These are phyloP conservation scores for Muntiacus muntjak DNA, from an alignment of 2,113 vertebrate genomes.

Conservation along the genomic window DNA sequence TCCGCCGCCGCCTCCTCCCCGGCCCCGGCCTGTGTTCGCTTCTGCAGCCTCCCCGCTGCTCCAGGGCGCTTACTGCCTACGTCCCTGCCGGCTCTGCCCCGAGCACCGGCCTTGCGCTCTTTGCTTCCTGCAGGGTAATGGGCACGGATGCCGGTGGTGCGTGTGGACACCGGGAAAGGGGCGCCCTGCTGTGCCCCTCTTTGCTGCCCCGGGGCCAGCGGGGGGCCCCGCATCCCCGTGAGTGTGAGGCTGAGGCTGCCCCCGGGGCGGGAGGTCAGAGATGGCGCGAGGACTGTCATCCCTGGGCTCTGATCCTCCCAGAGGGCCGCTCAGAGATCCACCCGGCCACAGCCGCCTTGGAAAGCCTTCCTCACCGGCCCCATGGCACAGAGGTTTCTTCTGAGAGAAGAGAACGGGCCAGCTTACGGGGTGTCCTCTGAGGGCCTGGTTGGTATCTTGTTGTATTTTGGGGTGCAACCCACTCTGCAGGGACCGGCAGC, in stretches of 20 bases:
- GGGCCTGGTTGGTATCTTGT: background rate
- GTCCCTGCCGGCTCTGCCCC: no score
- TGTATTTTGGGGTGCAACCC: background rate
- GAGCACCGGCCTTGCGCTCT: background rate
- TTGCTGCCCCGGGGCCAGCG: background rate
- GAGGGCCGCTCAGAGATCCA: background rate
- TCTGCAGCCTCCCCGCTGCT: no score
- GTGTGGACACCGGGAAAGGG: background rate
- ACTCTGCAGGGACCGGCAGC: background rate
- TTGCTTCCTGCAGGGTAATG: accelerated
- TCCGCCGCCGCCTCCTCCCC: background rate
- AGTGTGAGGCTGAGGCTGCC: background rate
- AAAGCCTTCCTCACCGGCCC: background rate
- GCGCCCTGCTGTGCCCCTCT: accelerated
- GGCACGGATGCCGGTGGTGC: background rate
- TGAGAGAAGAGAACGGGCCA: background rate
- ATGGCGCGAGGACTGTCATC: no score
- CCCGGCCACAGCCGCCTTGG: background rate
- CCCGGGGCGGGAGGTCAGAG: background rate
- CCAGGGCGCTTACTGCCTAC: background rate
- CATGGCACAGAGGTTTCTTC: background rate
- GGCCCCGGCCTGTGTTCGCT: accelerated
- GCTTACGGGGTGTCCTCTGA: background rate
- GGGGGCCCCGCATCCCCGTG: conserved; percentile 7
- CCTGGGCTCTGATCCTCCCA: background rate